Conservation (phyloP, 2,113 vertebrate species). For the Eublepharis macularius region DNA sequence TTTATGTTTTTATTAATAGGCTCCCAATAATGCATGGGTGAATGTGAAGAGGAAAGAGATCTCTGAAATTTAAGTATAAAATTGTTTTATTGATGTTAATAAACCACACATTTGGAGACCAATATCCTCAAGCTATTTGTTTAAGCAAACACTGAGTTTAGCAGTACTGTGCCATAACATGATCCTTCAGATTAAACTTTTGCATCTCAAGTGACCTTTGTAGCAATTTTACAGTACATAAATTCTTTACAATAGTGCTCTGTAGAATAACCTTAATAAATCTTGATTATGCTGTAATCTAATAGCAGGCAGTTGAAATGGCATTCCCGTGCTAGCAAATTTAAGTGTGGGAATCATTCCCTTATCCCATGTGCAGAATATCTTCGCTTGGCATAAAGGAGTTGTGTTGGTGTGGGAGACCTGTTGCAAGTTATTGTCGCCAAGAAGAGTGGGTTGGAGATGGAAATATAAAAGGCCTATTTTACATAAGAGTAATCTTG, state of each 20-base stretch:
- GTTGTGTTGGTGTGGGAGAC: neutral
- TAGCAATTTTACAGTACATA: conserved; percentile 77
- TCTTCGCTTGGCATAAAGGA: conserved; percentile 29
- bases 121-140: conserved; percentile 70
- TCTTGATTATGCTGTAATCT: conserved; percentile 72
- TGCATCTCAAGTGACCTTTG: conserved; percentile 78
- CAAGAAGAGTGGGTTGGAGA: neutral
- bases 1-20: conserved; percentile 21
- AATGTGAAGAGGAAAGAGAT: conserved; percentile 34
- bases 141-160: conserved; percentile 72
- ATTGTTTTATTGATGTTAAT: conserved; percentile 67
- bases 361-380: conserved; percentile 27
- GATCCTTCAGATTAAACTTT: conserved; percentile 79
- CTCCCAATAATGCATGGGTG: conserved; percentile 28
- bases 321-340: conserved; percentile 63
- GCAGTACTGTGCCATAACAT: conserved; percentile 65
- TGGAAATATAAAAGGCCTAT: neutral
- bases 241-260: conserved; percentile 73
- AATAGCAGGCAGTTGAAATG: conserved; percentile 59
- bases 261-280: conserved; percentile 75
- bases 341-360: conserved; percentile 35
- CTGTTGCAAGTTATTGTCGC: neutral
- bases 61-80: conserved; percentile 28
- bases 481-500: neutral
- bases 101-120: conserved; percentile 67